A percentile compares a stretch with the other conserved stretches of the same genome.
phyloP scores from a whole-genome alignment of 2,113 vertebrate species.

The Crocuta crocuta region DNA sequence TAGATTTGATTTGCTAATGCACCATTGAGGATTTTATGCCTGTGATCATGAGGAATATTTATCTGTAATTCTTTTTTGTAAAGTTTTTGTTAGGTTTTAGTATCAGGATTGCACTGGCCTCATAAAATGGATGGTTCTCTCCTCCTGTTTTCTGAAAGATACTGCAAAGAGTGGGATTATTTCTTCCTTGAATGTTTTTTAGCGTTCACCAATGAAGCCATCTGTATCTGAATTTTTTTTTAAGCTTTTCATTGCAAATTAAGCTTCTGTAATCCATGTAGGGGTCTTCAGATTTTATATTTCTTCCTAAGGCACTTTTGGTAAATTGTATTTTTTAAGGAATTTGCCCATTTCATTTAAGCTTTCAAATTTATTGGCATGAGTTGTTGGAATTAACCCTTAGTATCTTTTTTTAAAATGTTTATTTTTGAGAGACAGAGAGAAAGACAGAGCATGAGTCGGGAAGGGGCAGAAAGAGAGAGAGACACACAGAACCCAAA shows the following conservation, averaged over 20 bases:
- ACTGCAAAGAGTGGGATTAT: not conserved
- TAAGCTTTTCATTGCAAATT: constrained; percentile 12
- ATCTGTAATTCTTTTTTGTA: not conserved
- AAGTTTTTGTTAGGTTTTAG: not conserved
- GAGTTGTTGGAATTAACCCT: not conserved
- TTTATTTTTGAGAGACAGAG: too few relatives aligned
- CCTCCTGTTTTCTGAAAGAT: constrained; percentile 27
- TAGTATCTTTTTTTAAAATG: not conserved
- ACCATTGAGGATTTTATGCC: not conserved
- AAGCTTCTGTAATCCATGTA: not conserved
- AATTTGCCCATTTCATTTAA: not conserved
- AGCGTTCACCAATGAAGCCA: not conserved
- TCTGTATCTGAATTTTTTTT: not conserved
- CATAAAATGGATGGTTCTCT: not conserved
- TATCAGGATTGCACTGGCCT: not conserved
- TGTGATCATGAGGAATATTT: not conserved
- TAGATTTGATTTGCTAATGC: not conserved
- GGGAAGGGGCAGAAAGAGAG: too few relatives aligned
- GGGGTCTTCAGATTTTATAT: not conserved
- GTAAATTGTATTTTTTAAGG: not conserved
- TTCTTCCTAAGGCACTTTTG: not conserved
- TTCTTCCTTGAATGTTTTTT: not conserved
- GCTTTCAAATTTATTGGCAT: not conserved
- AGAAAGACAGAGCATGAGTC: too few relatives aligned
- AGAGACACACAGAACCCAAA: too few relatives aligned